These are phyloP conservation scores for Sus cebifrons DNA, from an alignment of 2,797 vertebrate genomes.

Conservation along the genomic window DNA sequence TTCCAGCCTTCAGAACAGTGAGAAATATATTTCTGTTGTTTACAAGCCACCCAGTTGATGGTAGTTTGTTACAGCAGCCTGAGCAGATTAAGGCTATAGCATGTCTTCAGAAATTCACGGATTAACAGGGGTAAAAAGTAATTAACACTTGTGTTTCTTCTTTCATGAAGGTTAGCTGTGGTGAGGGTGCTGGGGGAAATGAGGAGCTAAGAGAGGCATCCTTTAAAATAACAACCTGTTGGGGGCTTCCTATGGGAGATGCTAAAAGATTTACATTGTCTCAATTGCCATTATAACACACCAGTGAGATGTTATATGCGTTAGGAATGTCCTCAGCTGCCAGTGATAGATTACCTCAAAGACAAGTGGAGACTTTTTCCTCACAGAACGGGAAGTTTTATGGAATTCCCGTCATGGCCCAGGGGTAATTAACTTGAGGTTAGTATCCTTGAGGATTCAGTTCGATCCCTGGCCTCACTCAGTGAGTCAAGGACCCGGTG, in stretches of 20 bases:
- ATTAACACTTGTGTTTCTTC: neutral
- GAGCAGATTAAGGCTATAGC: neutral
- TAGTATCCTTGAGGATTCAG: too few relatives aligned
- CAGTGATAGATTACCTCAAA: neutral
- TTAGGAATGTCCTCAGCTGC: neutral
- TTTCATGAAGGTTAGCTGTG: neutral
- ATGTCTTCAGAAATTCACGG: constrained; percentile 6
- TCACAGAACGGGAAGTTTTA: neutral
- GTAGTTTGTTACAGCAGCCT: neutral
- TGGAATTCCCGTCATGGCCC: too few relatives aligned
- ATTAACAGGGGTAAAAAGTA: too few relatives aligned
- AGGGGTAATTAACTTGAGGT: too few relatives aligned
- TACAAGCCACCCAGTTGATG: neutral
- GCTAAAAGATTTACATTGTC: neutral
- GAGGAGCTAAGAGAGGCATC: neutral
- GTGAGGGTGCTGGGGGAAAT: neutral
- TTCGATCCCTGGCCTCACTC: too few relatives aligned
- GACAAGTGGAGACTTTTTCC: neutral
- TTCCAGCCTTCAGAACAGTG: neutral
- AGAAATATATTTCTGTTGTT: constrained; percentile 10
- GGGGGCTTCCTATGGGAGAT: neutral
- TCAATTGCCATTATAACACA: neutral
- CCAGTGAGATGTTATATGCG: neutral
- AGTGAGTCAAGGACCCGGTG: too few relatives aligned
- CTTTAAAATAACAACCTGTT: constrained; percentile 33